Evolutionary conservation across 2,797 vertebrate genomes (phyloP), one percentile per base, ranked within the genome.

Genomic region (Gorsachius magnificus): DNA sequence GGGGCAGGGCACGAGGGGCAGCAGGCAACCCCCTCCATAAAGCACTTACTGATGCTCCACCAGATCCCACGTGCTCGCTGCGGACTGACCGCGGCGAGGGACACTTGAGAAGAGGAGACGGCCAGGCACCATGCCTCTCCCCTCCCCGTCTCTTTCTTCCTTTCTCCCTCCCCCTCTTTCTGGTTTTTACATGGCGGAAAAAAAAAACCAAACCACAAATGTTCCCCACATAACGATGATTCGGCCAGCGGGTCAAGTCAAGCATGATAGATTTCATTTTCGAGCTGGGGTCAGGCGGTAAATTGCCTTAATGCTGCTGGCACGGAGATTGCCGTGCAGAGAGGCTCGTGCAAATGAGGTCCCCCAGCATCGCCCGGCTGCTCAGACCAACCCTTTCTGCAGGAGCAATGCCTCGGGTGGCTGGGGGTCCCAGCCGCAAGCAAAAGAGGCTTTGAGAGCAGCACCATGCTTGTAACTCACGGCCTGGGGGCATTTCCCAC

Each of bases 181-280:
- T 75, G 69, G 63, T 64, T 96, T 83, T 87, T 2, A 76, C 64
- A 46, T 3, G 1, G 51, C 8, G 6, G 24, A 31, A 53, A 70
- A 82, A 50, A 46, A n/a, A n/a, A n/a, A n/a, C n/a, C n/a, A n/a
- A n/a, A n/a, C n/a, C n/a, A n/a, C n/a, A n/a, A n/a, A n/a, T n/a
- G 11, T 80, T 83, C 56, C 75, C 53, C 75, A 64, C 36, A 3
- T 80, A 77, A 85, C 5, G 89, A 92, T 66, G 96, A 60, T 51
- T 87, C 0, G 36, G 91, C 87, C 90, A 94, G 35, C 48, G n/a
- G 93, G 78, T 53, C 78, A 94, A 89, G 90, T 13, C 74, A 80
- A 85, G 95, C 95, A 28, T 85, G 77, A 87, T 20, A 60, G 71
- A 91, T 50, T 53, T 79, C 92, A 89, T 85, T 83, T 87, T 85